Base-by-base conservation (phyloP, 2,888 invertebrate genomes). In the Sipha maydis region DNA sequence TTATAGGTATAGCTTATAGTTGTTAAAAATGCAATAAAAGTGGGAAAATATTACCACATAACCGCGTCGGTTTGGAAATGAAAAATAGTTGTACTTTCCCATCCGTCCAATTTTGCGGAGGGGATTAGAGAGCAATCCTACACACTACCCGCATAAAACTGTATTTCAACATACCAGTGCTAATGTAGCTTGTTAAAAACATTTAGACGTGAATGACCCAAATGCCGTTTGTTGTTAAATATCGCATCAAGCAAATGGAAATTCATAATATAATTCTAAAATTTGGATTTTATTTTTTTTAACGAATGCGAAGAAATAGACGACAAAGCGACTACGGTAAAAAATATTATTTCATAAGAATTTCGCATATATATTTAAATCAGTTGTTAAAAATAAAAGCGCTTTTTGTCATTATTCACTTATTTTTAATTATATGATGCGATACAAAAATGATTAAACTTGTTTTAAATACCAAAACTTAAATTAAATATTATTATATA, bases 11-110 rank as follows among this genome's bases (percentile, higher is more conserved):
- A 61, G 61, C 25, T 61, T 69, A 28, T 48, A 11, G 28, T 34
- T 25, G 31, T 54, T 83, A 54, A 83, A 83, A 48, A 82, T 69
- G 25, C 28, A 4, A 69, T 69, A 83, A 28, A 84, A 76, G 38
- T 14, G 75, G 56, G 61, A 84, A 84, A 84, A 84, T 84, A 84
- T 84, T 28, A 41, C 75, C 76, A 84, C 84, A 48, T 41, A 76
- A 84, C 41, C 61, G 25, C 84, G 61, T 38, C 41, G 75, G 75
- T 56, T 75, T 73, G 31, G 28, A 67, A 76, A 75, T 21, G 76
- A 84, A 76, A 84, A 84, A 84, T 76, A 84, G 83, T n/a, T 34
- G 19, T 71, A n/a, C 75, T 38, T 41, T 75, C 21, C 56, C 75
- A 61, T 61, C 61, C 25, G 75, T 84, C 61, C n/a, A 61, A 84